Conservation (phyloP, 2,113 vertebrate genomes). For the Campylorhamphus procurvoides region DNA sequence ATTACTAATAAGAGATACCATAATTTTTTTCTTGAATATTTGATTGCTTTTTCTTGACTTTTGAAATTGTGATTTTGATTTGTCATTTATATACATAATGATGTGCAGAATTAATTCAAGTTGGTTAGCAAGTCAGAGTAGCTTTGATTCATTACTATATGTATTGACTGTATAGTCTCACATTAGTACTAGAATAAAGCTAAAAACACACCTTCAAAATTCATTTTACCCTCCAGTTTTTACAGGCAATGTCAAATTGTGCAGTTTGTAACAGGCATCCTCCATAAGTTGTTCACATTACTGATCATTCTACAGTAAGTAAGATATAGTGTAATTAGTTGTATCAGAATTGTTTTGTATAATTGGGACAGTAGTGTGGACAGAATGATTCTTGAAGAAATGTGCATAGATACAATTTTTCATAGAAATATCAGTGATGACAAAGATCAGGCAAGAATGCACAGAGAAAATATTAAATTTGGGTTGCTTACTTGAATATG, state of each 20-base stretch:
- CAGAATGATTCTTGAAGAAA: not conserved
- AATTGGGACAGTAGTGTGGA: not conserved
- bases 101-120: not conserved
- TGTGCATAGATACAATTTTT: not conserved
- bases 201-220: not conserved
- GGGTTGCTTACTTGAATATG: not conserved
- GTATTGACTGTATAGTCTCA: not conserved
- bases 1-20: not conserved
- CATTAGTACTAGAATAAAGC: not conserved
- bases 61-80: not conserved
- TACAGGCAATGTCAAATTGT: not conserved
- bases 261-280: not conserved
- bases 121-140: not conserved
- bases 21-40: not conserved
- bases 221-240: not conserved
- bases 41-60: not conserved
- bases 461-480: not conserved
- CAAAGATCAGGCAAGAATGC: not conserved
- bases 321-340: not conserved
- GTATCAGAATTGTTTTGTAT: not conserved
- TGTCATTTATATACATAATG: not conserved
- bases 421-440: not conserved
- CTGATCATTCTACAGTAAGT: not conserved
- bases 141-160: not conserved
- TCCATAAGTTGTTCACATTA: not conserved